phyloP scores from a whole-genome alignment of 2,888 invertebrate species.

The Diloba caeruleocephala region DNA sequence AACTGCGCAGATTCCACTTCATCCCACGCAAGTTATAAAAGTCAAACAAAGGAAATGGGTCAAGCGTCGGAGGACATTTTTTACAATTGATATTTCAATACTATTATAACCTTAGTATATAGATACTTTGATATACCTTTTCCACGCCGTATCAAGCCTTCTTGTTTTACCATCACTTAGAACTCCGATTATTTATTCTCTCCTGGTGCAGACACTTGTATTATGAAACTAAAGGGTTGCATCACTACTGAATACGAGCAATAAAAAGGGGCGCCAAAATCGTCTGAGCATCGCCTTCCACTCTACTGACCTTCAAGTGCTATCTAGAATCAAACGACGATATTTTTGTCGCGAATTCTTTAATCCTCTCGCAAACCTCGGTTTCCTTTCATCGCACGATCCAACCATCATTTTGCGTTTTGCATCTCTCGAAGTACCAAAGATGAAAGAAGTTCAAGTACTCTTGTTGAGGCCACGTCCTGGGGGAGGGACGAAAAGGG shows the following conservation, averaged over 20 bases:
- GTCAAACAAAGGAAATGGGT: background rate
- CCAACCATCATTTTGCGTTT: slow-evolving; percentile 64
- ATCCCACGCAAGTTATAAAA: background rate
- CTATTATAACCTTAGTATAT: background rate
- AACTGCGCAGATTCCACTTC: background rate
- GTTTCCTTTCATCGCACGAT: slow-evolving; percentile 56
- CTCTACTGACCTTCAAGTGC: slow-evolving; percentile 39
- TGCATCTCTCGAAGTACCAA: slow-evolving; percentile 67
- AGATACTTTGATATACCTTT: background rate
- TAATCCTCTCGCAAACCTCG: slow-evolving; percentile 34
- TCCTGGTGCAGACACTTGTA: slow-evolving; percentile 5
- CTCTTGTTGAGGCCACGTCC: slow-evolving; percentile 67
- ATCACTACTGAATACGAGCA: slow-evolving; percentile 5
- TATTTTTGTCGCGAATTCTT: slow-evolving; percentile 41
- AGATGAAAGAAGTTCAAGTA: slow-evolving; percentile 81
- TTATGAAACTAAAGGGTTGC: slow-evolving; percentile 25
- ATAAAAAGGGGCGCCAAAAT: slow-evolving; percentile 15
- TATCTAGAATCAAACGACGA: slow-evolving; percentile 42
- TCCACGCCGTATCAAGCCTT: background rate
- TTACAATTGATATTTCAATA: background rate
- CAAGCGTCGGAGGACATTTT: background rate
- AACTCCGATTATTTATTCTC: background rate
- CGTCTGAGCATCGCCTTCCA: slow-evolving; percentile 33
- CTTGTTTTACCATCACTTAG: background rate
- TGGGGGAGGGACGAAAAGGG: slow-evolving; percentile 64